phyloP scores from a whole-genome alignment of 2,113 vertebrate genomes.

The Cariama cristata region DNA sequence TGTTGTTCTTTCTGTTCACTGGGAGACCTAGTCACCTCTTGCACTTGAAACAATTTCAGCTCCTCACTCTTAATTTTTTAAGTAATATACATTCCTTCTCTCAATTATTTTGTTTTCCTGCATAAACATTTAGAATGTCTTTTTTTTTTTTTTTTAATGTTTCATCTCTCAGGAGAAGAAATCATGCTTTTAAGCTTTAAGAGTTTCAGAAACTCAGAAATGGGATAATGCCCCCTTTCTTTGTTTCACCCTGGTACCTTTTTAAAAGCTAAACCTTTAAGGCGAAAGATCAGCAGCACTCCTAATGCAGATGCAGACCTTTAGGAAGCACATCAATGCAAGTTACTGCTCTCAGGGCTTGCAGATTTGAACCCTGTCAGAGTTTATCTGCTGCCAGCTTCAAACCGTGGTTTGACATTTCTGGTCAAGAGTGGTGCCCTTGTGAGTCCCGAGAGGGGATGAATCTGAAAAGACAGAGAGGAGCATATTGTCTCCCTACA shows the following conservation, averaged over 20 bases:
- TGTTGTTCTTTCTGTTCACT: background rate
- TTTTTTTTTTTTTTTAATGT: background rate
- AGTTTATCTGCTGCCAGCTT: slow-evolving; percentile 39
- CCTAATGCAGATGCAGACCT: slow-evolving; percentile 21
- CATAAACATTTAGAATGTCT: background rate
- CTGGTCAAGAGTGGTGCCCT: slow-evolving; percentile 58
- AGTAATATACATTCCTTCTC: background rate
- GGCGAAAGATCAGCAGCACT: slow-evolving; percentile 7
- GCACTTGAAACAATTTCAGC: background rate
- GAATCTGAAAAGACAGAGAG: slow-evolving; percentile 42
- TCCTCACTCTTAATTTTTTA: background rate
- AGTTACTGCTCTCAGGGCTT: slow-evolving; percentile 17
- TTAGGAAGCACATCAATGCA: slow-evolving; percentile 29
- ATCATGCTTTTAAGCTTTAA: background rate
- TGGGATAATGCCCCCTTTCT: background rate
- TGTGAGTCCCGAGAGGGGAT: background rate
- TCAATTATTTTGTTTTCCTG: background rate
- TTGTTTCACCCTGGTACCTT: background rate
- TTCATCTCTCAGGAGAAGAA: background rate
- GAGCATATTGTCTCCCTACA: slow-evolving; percentile 36
- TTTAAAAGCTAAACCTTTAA: background rate
- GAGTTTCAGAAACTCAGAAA: background rate
- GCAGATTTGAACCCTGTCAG: slow-evolving; percentile 21
- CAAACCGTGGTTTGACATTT: slow-evolving; percentile 59
- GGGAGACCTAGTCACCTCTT: background rate